Base-by-base conservation (phyloP, 2,797 vertebrate species). In the Choloepus didactylus region DNA sequence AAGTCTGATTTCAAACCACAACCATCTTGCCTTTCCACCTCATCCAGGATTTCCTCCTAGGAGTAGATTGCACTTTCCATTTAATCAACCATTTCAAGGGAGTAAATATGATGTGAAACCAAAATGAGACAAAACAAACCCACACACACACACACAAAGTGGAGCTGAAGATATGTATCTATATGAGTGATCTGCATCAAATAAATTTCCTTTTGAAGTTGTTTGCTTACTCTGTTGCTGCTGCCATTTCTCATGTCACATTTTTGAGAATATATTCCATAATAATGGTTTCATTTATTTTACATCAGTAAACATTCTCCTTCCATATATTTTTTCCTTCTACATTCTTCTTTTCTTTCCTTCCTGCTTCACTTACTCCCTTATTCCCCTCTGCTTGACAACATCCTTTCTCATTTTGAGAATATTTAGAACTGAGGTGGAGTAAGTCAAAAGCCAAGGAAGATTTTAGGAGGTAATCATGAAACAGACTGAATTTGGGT, bases 201-300 rank as follows among this genome's bases (percentile, higher is more conserved):
- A 41, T 69, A 76, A n/a, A 19, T 67, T 31, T 6, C 9, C 46
- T 83, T 79, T 84, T 46, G 46, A 76, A 87, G 44, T 51, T 49
- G 67, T 66, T n/a, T n/a, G 18, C 60, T 29, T 86, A 89, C 27
- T 91, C 15, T 76, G 4, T 67, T 75, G 44, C 38, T 75, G 38
- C 64, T 80, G 25, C 38, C 8, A 51, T 87, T 93, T 84, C 27
- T 92, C 12, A n/a, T 59, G 27, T 64, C 38, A 87, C 4, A 38
- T 81, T 76, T 93, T 84, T 31, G 87, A 82, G 96, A 86, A 27
- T 77, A 23, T 6, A 12, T 66, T 81, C 19, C 87, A 3, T 38
- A 72, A 70, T 69, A 89, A 87, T 35, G 9, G 12, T 35, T 80
- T 75, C 23, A 7, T 79, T 95, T 87, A n/a, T 93, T 87, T 89